Conservation (phyloP, 2,888 invertebrate species). For the Laothoe populi region DNA sequence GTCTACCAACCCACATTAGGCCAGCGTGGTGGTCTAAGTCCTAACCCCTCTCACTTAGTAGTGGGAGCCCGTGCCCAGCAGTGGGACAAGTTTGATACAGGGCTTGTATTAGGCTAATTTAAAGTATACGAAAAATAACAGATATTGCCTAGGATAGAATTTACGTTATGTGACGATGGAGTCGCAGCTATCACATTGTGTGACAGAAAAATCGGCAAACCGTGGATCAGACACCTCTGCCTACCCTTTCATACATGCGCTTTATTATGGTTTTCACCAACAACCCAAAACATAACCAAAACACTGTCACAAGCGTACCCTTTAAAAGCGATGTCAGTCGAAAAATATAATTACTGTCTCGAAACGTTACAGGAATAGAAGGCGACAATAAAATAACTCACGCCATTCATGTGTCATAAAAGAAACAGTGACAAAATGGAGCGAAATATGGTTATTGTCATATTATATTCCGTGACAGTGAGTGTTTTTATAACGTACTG, state of each 20-base stretch:
- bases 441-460: conserved; percentile 71
- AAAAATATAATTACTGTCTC: conserved; percentile 30
- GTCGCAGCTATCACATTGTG: too few relatives aligned
- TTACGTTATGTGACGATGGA: too few relatives aligned
- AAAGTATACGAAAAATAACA: too few relatives aligned
- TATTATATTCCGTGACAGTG: conserved; percentile 65
- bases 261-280: neutral
- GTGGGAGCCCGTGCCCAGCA: too few relatives aligned
- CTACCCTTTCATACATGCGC: too few relatives aligned
- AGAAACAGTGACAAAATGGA: conserved; percentile 50
- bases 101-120: too few relatives aligned
- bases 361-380: conserved; percentile 45
- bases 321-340: neutral
- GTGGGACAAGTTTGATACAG: too few relatives aligned
- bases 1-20: too few relatives aligned
- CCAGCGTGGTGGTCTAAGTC: neutral
- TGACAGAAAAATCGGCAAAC: too few relatives aligned
- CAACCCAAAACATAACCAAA: neutral
- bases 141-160: too few relatives aligned
- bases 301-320: conserved; percentile 10
- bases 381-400: conserved; percentile 55
- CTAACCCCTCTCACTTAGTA: too few relatives aligned
- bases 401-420: conserved; percentile 52
- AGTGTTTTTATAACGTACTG: conserved; percentile 52
- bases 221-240: too few relatives aligned